Percentiles rank a stretch among this genome's conserved stretches.
Evolutionary conservation across 2,888 invertebrate genomes (phyloP).

Genomic region (Eupithecia inturbata): DNA sequence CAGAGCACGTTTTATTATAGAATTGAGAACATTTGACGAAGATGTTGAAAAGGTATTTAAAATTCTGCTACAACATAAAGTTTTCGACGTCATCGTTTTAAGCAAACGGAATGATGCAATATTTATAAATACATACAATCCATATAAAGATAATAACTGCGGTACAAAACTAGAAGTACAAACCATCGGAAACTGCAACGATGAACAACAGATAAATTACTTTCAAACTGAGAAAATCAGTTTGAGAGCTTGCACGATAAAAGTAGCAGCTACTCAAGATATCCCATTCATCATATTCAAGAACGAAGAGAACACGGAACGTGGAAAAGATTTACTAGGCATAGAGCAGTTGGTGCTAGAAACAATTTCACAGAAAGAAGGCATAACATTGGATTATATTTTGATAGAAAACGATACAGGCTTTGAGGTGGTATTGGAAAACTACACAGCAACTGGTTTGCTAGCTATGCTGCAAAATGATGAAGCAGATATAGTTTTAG

Average conservation of each 20-base stretch:
- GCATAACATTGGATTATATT: constrained; percentile 52
- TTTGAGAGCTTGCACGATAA: constrained; percentile 56
- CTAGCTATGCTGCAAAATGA: constrained; percentile 53
- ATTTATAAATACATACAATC: constrained; percentile 53
- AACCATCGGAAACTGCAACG: constrained; percentile 53
- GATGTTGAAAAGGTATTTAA: constrained; percentile 50
- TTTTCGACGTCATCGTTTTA: constrained; percentile 56
- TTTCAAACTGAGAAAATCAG: constrained; percentile 44
- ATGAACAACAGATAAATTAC: constrained; percentile 37
- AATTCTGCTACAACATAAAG: constrained; percentile 50
- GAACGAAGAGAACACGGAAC: constrained; percentile 48
- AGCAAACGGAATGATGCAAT: constrained; percentile 41
- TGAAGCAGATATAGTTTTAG: constrained; percentile 57
- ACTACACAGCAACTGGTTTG: constrained; percentile 60
- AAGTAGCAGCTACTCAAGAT: constrained; percentile 54
- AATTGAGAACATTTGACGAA: constrained; percentile 43
- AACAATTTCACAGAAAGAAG: constrained; percentile 53
- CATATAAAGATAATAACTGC: constrained; percentile 57
- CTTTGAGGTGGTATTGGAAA: constrained; percentile 57
- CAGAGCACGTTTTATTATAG: constrained; percentile 56
- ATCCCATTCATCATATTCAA: constrained; percentile 55
- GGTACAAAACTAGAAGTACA: constrained; percentile 47
- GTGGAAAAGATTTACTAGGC: constrained; percentile 50
- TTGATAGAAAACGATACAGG: constrained; percentile 38
- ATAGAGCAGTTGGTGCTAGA: constrained; percentile 63